A percentile compares a stretch with the other conserved stretches of the same genome.
Evolutionary conservation across 2,797 vertebrate genomes (phyloP).

Genomic region (Caiman crocodilus): DNA sequence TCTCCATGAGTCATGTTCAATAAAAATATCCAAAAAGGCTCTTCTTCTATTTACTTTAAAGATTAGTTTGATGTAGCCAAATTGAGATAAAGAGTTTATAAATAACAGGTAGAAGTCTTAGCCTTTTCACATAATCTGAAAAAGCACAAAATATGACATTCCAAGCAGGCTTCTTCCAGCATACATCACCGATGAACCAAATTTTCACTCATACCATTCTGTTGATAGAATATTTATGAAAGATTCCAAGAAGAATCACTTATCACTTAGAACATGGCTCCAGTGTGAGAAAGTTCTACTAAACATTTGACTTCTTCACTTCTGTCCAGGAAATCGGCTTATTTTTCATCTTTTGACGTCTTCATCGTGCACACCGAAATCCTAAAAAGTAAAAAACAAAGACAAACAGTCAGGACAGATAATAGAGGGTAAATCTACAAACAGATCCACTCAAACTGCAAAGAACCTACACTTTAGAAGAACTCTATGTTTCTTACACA

Average conservation of each 20-base stretch:
- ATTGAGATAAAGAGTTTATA: constrained; percentile 56
- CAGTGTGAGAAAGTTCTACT: constrained; percentile 29
- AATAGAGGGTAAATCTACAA: not conserved
- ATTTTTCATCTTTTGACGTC: constrained; percentile 71
- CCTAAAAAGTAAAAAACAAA: constrained; percentile 63
- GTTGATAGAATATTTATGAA: constrained; percentile 13
- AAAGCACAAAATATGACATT: constrained; percentile 48
- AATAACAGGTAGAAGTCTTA: constrained; percentile 52
- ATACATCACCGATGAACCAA: constrained; percentile 32
- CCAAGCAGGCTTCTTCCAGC: constrained; percentile 64
- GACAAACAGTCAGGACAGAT: constrained; percentile 34
- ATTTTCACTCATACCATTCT: constrained; percentile 53
- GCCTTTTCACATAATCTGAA: constrained; percentile 56
- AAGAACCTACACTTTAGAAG: not conserved
- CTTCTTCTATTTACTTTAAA: constrained; percentile 79
- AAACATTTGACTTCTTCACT: constrained; percentile 11
- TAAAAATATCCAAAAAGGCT: constrained; percentile 83
- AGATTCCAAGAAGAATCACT: not conserved
- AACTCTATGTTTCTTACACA: not conserved
- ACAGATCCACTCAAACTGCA: not conserved
- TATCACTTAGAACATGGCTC: constrained; percentile 45
- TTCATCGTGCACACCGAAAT: constrained; percentile 52
- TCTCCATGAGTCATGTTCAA: constrained; percentile 99
- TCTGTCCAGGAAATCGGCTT: constrained; percentile 56
- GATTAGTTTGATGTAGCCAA: constrained; percentile 54